Evolutionary conservation across 1,140 invertebrate species (phyloP), one percentile per base, ranked within the genome.

Genomic region (Polyergus mexicanus): DNA sequence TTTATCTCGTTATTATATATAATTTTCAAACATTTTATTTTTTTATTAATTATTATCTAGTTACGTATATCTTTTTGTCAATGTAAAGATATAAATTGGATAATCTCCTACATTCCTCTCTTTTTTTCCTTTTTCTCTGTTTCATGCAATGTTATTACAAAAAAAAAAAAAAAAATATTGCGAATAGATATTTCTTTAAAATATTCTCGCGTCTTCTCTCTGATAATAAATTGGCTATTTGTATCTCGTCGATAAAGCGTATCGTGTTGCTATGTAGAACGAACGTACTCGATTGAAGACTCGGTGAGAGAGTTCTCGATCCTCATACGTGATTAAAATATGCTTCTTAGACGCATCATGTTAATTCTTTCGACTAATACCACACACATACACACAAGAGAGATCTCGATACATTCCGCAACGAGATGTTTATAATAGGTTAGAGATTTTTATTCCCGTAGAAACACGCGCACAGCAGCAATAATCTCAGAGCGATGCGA

Each of bases 151-250:
- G 22, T 72, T 69, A 32, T 68, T 56, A 19, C 16, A 44, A 32
- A 32, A 32, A 32, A 1, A 32, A 32, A 32, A 32, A 32, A 32
- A 54, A 51, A 71, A 71, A 22, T 58, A 6, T 25, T 13, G 28
- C 41, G 13, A 65, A 25, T 66, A 19, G 3, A 56, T 58, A 11
- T 25, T 81, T 71, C 28, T 66, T 32, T 63, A 13, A 72, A 71
- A 32, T 38, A 44, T 32, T 2, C 38, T 76, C 58, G 81, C 44
- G 63, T 87, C 65, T 74, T 90, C 25, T n/a, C 86, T 84, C 41
- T 38, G 63, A 77, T 92, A 88, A 92, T 92, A 91, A 92, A 92
- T 92, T 84, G 84, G 84, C 84, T 77, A 86, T 72, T 65, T 68
- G 60, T 81, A 87, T 85, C 77, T 85, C 85, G 81, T 28, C 56